Evolutionary conservation across 2,888 invertebrate genomes (phyloP).

Genomic region (Holacanthella duospinosa): DNA sequence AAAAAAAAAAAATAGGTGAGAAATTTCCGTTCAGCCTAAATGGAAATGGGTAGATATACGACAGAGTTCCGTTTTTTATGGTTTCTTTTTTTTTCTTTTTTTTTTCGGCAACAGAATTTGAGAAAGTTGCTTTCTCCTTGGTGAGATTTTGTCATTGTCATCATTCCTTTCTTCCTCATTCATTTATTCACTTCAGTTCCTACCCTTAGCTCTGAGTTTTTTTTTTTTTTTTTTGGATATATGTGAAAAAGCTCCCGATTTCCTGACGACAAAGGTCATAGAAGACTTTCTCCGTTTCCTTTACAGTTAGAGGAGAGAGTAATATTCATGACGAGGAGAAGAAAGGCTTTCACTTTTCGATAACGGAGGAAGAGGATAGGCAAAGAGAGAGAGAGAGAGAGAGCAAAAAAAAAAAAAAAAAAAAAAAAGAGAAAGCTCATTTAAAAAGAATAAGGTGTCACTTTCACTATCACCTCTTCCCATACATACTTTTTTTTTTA

Average conservation of each 20-base stretch:
- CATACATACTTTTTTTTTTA: not conserved
- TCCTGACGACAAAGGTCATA: conserved; percentile 7
- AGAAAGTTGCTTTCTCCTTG: not conserved
- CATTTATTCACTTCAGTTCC: conserved; percentile 2
- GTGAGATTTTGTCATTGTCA: conserved; percentile 6
- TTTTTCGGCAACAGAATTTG: not conserved
- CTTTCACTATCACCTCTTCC: conserved; percentile 3
- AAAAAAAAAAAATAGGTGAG: not conserved
- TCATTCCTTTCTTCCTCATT: conserved; percentile 1
- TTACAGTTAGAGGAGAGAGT: too few relatives aligned
- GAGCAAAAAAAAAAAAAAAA: too few relatives aligned
- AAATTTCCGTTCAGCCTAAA: not conserved
- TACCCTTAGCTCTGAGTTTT: too few relatives aligned
- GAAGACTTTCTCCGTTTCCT: not conserved
- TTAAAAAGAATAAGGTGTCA: conserved; percentile 5
- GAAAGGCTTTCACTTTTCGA: not conserved
- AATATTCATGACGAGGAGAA: conserved; percentile 6
- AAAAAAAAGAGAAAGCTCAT: not conserved
- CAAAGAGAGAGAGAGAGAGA: conserved; percentile 9
- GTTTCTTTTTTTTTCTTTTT: not conserved
- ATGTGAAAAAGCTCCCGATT: not conserved
- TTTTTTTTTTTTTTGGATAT: not conserved
- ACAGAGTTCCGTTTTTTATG: not conserved
- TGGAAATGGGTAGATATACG: not conserved
- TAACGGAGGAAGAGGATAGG: not conserved